Conservation (phyloP, 2,113 vertebrate genomes). For the Hylia prasina region DNA sequence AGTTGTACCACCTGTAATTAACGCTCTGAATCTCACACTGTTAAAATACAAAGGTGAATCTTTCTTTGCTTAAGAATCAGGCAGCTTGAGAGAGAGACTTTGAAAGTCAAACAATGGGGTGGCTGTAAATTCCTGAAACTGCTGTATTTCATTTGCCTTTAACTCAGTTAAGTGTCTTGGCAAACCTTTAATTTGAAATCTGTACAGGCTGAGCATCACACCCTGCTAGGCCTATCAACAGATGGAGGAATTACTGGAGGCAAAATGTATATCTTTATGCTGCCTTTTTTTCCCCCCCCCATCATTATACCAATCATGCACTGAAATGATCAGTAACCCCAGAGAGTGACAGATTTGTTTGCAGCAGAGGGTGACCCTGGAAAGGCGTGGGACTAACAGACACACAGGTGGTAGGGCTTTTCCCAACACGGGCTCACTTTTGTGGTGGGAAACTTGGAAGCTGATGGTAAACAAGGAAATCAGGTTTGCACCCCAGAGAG, state of each 20-base stretch:
- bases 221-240: constrained; percentile 38
- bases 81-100: background rate
- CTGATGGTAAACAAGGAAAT: background rate
- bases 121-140: constrained; percentile 6
- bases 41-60: background rate
- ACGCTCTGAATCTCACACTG: background rate
- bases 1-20: background rate
- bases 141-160: constrained; percentile 32
- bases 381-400: background rate
- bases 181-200: constrained; percentile 22
- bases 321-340: background rate
- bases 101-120: background rate
- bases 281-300: background rate
- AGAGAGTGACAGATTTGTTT: background rate
- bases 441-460: background rate
- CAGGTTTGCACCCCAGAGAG: background rate
- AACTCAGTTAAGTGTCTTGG: constrained; percentile 32
- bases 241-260: constrained; percentile 35
- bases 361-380: background rate
- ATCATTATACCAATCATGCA: background rate
- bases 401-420: background rate
- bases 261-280: constrained; percentile 21
- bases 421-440: background rate
- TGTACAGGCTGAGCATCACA: constrained; percentile 27
- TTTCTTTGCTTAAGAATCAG: background rate